Conservation (phyloP, 2,797 vertebrate genomes). For the Malacoraja senta region DNA sequence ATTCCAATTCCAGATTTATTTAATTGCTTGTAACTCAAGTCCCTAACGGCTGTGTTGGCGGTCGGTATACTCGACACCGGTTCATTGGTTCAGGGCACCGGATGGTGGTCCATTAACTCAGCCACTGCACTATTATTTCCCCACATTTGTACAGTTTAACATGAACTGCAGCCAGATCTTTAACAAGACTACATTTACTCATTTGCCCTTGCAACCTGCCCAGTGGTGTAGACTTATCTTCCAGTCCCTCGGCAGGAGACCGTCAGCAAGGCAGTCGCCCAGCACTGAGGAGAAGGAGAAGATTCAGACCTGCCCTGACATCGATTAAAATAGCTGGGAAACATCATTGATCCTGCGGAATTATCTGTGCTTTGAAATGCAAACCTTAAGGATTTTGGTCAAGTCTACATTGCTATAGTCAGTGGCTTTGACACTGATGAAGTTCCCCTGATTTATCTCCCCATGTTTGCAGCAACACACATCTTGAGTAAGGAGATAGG, state of each 20-base stretch:
- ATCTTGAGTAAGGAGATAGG: not conserved
- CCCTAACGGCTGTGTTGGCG: no score
- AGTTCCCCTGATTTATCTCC: conserved; percentile 7
- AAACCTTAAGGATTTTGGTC: not conserved
- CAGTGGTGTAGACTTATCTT: conserved; percentile 1
- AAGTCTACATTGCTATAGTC: not conserved
- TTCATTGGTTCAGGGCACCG: no score
- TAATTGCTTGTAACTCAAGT: no score
- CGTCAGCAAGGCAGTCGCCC: not conserved
- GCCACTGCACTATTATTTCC: no score
- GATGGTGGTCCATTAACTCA: no score
- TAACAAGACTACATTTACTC: not conserved
- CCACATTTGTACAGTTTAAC: not conserved
- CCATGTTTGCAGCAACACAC: not conserved
- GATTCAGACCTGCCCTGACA: not conserved
- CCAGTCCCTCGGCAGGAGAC: not conserved
- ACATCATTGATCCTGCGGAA: not conserved
- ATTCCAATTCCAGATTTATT: no score
- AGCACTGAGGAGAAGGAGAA: conserved; percentile 15
- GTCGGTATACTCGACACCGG: no score
- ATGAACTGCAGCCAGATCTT: not conserved
- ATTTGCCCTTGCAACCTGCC: not conserved
- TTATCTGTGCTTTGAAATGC: not conserved
- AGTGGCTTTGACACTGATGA: conserved; percentile 10
- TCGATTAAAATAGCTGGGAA: not conserved